Base-by-base conservation (phyloP, 2,797 vertebrate species). In the Malacoraja senta region DNA sequence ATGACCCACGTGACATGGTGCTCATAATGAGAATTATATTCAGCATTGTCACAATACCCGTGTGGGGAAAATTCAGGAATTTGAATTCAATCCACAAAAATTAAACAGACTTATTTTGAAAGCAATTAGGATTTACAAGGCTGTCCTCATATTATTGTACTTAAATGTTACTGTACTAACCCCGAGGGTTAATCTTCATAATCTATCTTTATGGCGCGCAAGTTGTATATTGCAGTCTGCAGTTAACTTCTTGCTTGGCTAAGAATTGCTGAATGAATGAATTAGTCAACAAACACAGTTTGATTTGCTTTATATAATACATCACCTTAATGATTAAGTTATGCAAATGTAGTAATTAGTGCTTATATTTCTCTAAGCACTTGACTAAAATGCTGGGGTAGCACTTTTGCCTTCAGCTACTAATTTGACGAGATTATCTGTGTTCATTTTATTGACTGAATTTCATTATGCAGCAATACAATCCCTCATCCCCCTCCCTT, bases 341-440 rank as follows among this genome's bases (percentile, higher is more conserved):
- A 98, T 98, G 98, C 97, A 98, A 98, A 98, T 98, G 96, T 97
- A 95, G 97, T 98, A 98, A 98, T 99, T 98, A 98, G 95, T 97
- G 95, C 95, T 1, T 91, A 95, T 94, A 96, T 95, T 95, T 95
- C 95, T 95, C 95, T 96, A 96, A 95, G 94, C 95, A 96, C 35
- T 96, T 94, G 95, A 96, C 96, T 96, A 93, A 58, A 35, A 94
- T 93, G 91, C 94, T 94, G 93, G 94, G 96, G 90, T n/a, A 72
- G 90, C 90, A 92, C 26, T 92, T 92, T 92, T 58, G 90, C 90
- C 90, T 92, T 92, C 44, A 92, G 90, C 90, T 92, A 92, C 90
- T 92, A 92, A 92, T 92, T 92, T 92, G 65, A 92, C 68, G 72
- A 92, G 90, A 92, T 92, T 53, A 92, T 92, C 90, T 92, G 90